Evolutionary conservation across 1,140 invertebrate species (phyloP).

Genomic region (Scaptomyza hsui): DNA sequence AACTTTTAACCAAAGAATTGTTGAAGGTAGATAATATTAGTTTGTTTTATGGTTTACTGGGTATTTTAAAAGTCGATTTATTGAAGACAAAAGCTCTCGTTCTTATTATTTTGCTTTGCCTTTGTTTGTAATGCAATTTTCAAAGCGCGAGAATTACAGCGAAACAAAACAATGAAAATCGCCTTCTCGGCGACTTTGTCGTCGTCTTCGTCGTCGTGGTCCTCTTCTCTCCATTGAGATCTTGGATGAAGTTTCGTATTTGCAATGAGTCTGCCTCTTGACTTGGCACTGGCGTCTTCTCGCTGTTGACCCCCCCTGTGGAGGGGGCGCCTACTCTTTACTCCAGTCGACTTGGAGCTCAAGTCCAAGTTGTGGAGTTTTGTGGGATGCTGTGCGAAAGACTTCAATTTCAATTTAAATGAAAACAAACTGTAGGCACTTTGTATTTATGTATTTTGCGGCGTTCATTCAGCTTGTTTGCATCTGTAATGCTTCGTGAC

Average conservation of each 20-base stretch:
- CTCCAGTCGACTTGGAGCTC: constrained; percentile 14
- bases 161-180: constrained; percentile 77
- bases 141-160: constrained; percentile 79
- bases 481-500: constrained; percentile 81
- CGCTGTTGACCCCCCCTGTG: constrained; percentile 4
- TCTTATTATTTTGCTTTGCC: constrained; percentile 50
- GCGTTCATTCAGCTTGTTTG: constrained; percentile 80
- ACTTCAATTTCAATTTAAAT: constrained; percentile 82
- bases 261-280: constrained; percentile 66
- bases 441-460: constrained; percentile 79
- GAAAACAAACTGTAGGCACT: constrained; percentile 81
- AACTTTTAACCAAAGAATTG: too few species aligned
- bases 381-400: constrained; percentile 20
- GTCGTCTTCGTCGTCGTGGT: constrained; percentile 5
- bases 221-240: constrained; percentile 10
- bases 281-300: constrained; percentile 57
- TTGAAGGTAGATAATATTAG: too few species aligned
- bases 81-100: not conserved
- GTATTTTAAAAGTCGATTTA: constrained; percentile 18
- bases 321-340: constrained; percentile 32
- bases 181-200: constrained; percentile 41
- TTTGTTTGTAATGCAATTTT: constrained; percentile 82
- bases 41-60: not conserved
- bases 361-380: constrained; percentile 23
- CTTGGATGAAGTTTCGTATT: constrained; percentile 39